Evolutionary conservation across 2,113 vertebrate species (phyloP).

Genomic region (Phylloscopus trochiloides): DNA sequence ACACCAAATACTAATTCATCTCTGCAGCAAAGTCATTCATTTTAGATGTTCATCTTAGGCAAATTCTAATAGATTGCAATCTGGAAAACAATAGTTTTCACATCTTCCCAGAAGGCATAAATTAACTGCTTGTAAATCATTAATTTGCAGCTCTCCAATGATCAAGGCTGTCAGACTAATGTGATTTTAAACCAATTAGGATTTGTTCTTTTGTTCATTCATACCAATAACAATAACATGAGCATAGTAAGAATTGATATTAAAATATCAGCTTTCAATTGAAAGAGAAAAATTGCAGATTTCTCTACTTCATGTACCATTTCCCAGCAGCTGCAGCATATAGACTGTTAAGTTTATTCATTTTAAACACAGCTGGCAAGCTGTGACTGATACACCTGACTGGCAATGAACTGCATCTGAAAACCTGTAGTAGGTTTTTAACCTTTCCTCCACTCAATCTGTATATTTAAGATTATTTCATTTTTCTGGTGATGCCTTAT

Average conservation of each 20-base stretch:
- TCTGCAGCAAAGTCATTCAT: not conserved
- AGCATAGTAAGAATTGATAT: not conserved
- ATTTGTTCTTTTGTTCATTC: not conserved
- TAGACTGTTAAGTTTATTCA: not conserved
- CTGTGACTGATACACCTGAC: not conserved
- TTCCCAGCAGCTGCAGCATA: not conserved
- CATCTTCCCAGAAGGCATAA: not conserved
- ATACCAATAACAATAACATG: not conserved
- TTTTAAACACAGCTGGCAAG: not conserved
- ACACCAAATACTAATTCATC: not conserved
- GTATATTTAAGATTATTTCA: not conserved
- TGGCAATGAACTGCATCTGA: not conserved
- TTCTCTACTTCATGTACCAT: not conserved
- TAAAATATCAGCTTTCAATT: not conserved
- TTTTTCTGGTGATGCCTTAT: not conserved
- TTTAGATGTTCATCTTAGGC: not conserved
- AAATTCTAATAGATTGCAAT: not conserved
- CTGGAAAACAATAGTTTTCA: not conserved
- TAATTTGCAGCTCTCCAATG: not conserved
- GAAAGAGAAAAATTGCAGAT: not conserved
- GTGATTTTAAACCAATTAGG: not conserved
- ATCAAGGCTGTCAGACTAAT: not conserved
- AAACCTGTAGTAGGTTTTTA: not conserved
- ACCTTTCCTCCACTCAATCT: not conserved
- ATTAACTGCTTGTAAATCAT: not conserved